Evolutionary conservation across 2,888 invertebrate species (phyloP).

Genomic region (Melieria picta): DNA sequence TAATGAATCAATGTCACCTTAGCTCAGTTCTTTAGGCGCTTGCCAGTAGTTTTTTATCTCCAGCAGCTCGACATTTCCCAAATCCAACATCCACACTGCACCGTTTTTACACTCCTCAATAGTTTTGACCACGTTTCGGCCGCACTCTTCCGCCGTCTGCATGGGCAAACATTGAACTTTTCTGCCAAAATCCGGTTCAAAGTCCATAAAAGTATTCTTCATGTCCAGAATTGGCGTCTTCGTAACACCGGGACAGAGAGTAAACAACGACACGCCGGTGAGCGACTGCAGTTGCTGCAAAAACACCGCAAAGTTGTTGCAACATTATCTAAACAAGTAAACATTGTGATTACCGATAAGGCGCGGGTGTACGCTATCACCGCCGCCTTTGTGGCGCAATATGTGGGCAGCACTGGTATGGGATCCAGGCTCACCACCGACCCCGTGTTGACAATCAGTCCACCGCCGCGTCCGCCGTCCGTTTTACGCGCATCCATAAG

Average conservation of each 20-base stretch:
- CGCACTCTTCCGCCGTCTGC: conserved; percentile 50
- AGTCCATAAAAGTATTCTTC: conserved; percentile 46
- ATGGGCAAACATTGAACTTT: conserved; percentile 38
- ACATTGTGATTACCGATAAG: conserved; percentile 48
- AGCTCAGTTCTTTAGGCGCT: conserved; percentile 25
- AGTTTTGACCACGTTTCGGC: conserved; percentile 56
- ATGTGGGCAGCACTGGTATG: conserved; percentile 50
- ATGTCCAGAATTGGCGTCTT: conserved; percentile 48
- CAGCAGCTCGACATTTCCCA: conserved; percentile 54
- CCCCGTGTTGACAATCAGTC: conserved; percentile 58
- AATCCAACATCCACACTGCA: conserved; percentile 59
- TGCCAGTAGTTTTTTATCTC: conserved; percentile 55
- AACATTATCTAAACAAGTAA: not conserved
- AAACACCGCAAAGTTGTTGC: not conserved
- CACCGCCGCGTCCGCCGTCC: conserved; percentile 56
- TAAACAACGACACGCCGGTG: conserved; percentile 46
- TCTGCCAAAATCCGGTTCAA: conserved; percentile 46
- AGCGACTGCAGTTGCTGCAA: conserved; percentile 35
- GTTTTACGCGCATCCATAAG: conserved; percentile 56
- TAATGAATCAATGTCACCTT: not conserved
- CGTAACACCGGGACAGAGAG: conserved; percentile 59
- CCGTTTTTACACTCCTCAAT: conserved; percentile 56
- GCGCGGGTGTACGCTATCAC: conserved; percentile 58
- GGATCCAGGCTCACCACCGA: conserved; percentile 53
- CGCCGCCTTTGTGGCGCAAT: conserved; percentile 57